phyloP scores from a whole-genome alignment of 2,888 invertebrate genomes.

The Synergus laeviventris region DNA sequence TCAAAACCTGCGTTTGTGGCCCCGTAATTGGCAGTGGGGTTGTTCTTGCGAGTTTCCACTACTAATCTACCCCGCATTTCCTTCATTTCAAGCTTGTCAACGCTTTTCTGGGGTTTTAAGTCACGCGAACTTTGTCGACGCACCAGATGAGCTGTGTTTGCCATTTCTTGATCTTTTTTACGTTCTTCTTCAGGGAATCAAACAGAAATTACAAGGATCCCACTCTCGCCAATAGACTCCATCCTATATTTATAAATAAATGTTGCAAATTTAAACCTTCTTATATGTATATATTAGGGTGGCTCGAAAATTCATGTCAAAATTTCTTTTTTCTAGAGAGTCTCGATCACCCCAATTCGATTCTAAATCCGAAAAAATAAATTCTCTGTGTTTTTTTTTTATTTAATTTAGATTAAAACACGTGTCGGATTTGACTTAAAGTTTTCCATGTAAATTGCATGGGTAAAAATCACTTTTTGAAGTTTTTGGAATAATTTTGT shows the following conservation, averaged over 20 bases:
- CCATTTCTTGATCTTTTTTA: constrained; percentile 80
- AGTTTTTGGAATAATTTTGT: too few species aligned
- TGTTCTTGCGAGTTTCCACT: constrained; percentile 80
- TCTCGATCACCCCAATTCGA: too few species aligned
- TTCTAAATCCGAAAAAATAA: too few species aligned
- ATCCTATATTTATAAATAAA: constrained; percentile 61
- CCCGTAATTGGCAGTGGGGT: constrained; percentile 84
- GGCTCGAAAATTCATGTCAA: too few species aligned
- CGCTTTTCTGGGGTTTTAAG: constrained; percentile 86
- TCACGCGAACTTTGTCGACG: constrained; percentile 93
- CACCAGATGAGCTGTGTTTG: constrained; percentile 92
- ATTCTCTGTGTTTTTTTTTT: too few species aligned
- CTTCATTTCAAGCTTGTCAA: constrained; percentile 91
- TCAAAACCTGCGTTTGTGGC: constrained; percentile 91
- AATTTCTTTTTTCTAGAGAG: too few species aligned
- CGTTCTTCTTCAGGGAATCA: constrained; percentile 55
- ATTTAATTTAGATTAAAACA: too few species aligned
- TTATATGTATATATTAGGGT: too few species aligned
- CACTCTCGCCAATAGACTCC: constrained; percentile 65
- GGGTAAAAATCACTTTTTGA: too few species aligned
- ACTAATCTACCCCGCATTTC: constrained; percentile 90
- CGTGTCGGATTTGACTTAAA: too few species aligned
- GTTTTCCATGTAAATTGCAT: too few species aligned
- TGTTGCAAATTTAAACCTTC: neutral
- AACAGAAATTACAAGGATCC: constrained; percentile 57